Conservation (phyloP, 2,113 vertebrate species). For the Oplegnathus fasciatus region DNA sequence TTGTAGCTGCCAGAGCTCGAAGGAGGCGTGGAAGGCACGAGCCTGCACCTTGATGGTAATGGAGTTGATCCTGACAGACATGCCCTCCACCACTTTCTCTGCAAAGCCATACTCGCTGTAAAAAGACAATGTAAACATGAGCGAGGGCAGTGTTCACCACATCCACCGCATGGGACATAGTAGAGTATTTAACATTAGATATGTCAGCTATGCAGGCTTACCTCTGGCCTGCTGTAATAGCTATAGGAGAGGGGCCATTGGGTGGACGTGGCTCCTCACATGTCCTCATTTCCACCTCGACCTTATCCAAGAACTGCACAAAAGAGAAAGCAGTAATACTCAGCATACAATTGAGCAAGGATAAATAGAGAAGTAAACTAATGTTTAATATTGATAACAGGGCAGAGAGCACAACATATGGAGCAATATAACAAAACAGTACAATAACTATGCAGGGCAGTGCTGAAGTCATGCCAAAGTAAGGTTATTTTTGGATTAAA, state of each 20-base stretch:
- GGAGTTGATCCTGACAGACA: slow-evolving; percentile 96
- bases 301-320: slow-evolving; percentile 95
- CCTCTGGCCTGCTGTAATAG: slow-evolving; percentile 97
- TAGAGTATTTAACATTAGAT: neutral
- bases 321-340: slow-evolving; percentile 32
- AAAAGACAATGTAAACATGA: slow-evolving; percentile 29
- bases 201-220: slow-evolving; percentile 60
- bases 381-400: slow-evolving; percentile 21
- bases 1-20: slow-evolving; percentile 98
- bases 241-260: slow-evolving; percentile 97
- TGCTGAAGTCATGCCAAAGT: neutral
- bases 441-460: neutral
- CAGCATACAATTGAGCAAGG: slow-evolving; percentile 3
- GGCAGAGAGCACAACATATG: neutral
- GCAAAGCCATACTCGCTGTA: slow-evolving; percentile 98
- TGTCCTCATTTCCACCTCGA: slow-evolving; percentile 98
- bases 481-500: slow-evolving; percentile 2
- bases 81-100: slow-evolving; percentile 99
- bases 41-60: slow-evolving; percentile 98
- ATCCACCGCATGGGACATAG: neutral
- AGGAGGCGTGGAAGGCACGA: slow-evolving; percentile 95
- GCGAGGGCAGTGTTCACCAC: neutral
- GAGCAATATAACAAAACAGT: neutral
- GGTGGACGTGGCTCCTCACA: slow-evolving; percentile 96
- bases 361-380: neutral